Percentiles rank a stretch among this genome's conserved stretches.
Evolutionary conservation across 64 coral and sea anemone species (phyloP).

Genomic region (Porites lutea): DNA sequence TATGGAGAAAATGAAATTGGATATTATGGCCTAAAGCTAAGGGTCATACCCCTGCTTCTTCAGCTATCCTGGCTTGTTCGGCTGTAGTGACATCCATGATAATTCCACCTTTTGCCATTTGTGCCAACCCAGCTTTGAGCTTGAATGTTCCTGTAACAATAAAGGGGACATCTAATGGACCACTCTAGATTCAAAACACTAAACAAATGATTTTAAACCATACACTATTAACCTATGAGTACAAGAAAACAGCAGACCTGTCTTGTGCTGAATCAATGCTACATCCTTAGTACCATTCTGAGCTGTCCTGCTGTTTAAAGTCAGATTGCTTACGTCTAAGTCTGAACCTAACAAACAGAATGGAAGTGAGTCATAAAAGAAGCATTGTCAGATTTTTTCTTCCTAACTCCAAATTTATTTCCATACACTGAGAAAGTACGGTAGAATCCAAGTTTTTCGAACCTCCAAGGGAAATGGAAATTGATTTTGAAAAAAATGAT

Average conservation of each 20-base stretch:
- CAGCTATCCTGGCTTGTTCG: slow-evolving; percentile 85
- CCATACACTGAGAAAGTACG: too few species aligned
- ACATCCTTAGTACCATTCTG: slow-evolving; percentile 31
- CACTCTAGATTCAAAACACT: too few species aligned
- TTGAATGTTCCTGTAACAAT: slow-evolving; percentile 87
- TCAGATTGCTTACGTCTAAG: slow-evolving; percentile 65
- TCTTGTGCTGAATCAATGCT: slow-evolving; percentile 29
- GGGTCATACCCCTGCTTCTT: slow-evolving; percentile 87
- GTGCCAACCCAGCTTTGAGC: slow-evolving; percentile 91
- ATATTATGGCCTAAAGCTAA: too few species aligned
- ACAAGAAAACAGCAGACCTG: slow-evolving; percentile 13
- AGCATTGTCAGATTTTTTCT: too few species aligned
- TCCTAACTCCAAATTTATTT: too few species aligned
- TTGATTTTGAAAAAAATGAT: too few species aligned
- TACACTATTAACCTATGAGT: too few species aligned
- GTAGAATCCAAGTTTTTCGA: too few species aligned
- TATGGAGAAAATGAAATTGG: too few species aligned
- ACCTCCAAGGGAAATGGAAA: too few species aligned
- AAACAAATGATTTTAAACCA: too few species aligned
- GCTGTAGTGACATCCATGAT: slow-evolving; percentile 98
- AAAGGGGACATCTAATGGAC: background rate
- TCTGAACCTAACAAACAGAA: background rate
- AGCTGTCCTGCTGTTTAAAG: slow-evolving; percentile 5
- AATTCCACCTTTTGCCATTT: slow-evolving; percentile 97
- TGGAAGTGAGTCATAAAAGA: background rate